phyloP scores from a whole-genome alignment of 2,797 vertebrate species.

The Toxotes lorentzi region DNA sequence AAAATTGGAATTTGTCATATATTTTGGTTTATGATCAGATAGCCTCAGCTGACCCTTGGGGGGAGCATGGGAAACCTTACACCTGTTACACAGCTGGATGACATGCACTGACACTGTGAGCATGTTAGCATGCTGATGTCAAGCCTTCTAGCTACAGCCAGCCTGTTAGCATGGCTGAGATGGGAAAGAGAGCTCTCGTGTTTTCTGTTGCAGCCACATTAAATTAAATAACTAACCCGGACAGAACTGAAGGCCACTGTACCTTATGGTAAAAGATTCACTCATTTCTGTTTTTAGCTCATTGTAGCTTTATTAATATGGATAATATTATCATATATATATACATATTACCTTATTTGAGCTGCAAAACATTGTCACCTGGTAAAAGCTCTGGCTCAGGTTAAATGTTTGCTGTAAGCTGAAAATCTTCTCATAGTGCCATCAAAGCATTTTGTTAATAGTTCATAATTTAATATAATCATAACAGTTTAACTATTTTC shows the following conservation, averaged over 20 bases:
- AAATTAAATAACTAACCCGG: background rate
- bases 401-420: background rate
- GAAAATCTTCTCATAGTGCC: background rate
- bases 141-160: too few relatives aligned
- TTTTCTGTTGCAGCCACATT: background rate
- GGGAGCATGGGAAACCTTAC: background rate
- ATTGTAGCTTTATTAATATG: background rate
- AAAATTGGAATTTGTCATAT: background rate
- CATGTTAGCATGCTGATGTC: background rate
- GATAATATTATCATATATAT: too few relatives aligned
- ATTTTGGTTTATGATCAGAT: too few relatives aligned
- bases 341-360: too few relatives aligned
- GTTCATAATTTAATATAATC: background rate
- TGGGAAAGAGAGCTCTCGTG: background rate
- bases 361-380: too few relatives aligned
- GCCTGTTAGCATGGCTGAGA: background rate
- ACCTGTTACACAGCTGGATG: background rate
- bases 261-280: background rate
- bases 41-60: too few relatives aligned
- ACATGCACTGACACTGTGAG: background rate
- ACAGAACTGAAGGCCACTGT: background rate
- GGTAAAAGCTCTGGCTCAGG: background rate
- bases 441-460: background rate
- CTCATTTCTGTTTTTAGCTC: background rate
- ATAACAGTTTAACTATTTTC: background rate